Evolutionary conservation across 2,888 invertebrate genomes (phyloP), one percentile per base, ranked within the genome.

Genomic region (Meiosimyza decipiens): DNA sequence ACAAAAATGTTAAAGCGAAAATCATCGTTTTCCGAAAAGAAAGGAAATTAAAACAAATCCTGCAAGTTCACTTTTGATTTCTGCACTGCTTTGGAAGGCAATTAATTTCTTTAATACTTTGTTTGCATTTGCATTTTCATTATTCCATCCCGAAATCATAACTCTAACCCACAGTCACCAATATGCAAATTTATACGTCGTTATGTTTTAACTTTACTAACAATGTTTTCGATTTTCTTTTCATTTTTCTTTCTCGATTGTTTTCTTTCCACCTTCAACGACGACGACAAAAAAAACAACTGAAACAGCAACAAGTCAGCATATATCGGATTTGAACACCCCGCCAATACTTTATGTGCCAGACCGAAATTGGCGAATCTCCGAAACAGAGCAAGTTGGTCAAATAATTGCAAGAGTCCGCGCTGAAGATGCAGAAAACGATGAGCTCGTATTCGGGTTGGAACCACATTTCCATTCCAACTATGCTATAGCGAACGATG

Each of bases 291-390:
- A 9, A 12, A 16, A 15, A 51, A n/a, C 50, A 16, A 7, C 28
- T 4, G 6, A 16, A 18, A 28, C 62, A 78, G 77, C 69, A 71
- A 71, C 55, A 70, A 69, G 77, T 73, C 76, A 77, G 64, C 73
- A 73, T 1, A 71, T 71, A 71, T 69, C 75, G 63, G 73, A 77
- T 70, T 67, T 78, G 52, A 87, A 87, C 76, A 84, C 86, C 57
- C 93, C 94, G 0, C 92, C 94, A 0, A 89, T 92, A 64, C 89
- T 94, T 81, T 90, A 90, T 80, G 89, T 94, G 49, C 89, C 94
- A 59, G 90, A 92, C 22, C 89, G 94, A 55, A 92, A 93, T 83
- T 95, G 95, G 95, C 89, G 90, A 69, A 91, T 95, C 73, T 89
- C 89, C 75, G 92, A 94, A 77, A 89, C 90, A 3, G 93, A 94